phyloP scores from a whole-genome alignment of 2,797 vertebrate species.

The Dipus sagitta region DNA sequence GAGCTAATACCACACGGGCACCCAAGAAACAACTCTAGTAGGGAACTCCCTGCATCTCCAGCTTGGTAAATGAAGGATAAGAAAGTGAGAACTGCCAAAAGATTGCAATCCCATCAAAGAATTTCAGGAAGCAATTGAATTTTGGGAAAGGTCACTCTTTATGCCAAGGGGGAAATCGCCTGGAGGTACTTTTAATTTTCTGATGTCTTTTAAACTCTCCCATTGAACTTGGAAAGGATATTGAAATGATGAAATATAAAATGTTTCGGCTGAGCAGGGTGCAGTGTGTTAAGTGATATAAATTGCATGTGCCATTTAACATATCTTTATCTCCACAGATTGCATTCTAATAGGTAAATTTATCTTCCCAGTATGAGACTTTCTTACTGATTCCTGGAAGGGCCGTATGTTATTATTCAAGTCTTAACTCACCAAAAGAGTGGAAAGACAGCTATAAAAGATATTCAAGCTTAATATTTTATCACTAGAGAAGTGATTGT shows the following conservation, averaged over 20 bases:
- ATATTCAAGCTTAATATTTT: conserved; percentile 8
- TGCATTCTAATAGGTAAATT: conserved; percentile 71
- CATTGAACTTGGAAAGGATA: conserved; percentile 11
- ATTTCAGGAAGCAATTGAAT: conserved; percentile 21
- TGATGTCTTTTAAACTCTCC: conserved; percentile 46
- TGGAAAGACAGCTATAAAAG: conserved; percentile 32
- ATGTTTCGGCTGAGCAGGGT: conserved; percentile 56
- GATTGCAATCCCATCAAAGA: neutral
- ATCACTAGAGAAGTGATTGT: conserved; percentile 23
- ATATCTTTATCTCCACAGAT: conserved; percentile 63
- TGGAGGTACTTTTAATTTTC: conserved; percentile 54
- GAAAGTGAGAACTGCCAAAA: neutral
- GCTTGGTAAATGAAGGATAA: neutral
- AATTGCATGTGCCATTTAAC: conserved; percentile 66
- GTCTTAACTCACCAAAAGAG: neutral
- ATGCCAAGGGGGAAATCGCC: conserved; percentile 5
- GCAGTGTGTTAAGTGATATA: conserved; percentile 55
- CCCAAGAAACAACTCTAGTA: neutral
- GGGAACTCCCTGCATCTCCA: neutral
- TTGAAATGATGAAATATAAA: conserved; percentile 51
- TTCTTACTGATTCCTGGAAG: conserved; percentile 53
- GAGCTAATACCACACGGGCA: neutral
- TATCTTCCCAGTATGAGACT: conserved; percentile 49
- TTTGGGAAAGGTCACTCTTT: conserved; percentile 9
- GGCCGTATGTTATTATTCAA: conserved; percentile 65